Evolutionary conservation across 1,140 invertebrate genomes (phyloP), one percentile per base, ranked within the genome.

Genomic region (Metopolophium dirhodum): DNA sequence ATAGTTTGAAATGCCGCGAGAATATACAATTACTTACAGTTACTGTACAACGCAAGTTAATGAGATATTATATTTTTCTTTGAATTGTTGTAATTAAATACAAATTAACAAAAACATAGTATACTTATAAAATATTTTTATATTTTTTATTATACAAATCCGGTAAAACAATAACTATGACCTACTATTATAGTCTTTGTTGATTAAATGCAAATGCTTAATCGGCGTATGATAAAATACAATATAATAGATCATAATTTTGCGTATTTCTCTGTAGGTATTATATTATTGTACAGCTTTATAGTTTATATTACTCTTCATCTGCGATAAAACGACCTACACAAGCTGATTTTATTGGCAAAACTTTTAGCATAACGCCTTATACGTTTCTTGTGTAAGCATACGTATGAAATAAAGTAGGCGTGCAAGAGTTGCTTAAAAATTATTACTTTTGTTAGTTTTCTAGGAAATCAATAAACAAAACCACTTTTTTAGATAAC

Each of bases 381-480:
- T 26, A 51, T 54, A 86, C 37, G 26, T 8, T 45, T 45, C 2
- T 30, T 45, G 23, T 47, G 83, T 26, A 86, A 47, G 23, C 41
- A 45, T 86, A 86, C 37, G 37, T 45, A 41, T 26, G 23, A 45
- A 86, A 86, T 45, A 86, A 45, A 86, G 83, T 86, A 47, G 41
- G 37, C 83, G 23, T 41, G 83, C 11, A 45, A 86, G 23, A 86
- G 41, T 45, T 9, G 11, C 23, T 45, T 86, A 45, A 26, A 37
- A 86, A 86, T 45, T 86, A 47, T 45, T 85, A 45, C 37, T 86
- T 86, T 11, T 26, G 26, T 86, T 86, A 86, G 61, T 86, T 47
- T 86, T 45, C 83, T 26, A 30, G 22, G 37, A 26, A 86, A 86
- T 86, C 83, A 86, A 86, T 86, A 86, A 41, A 86, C 83, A 86